Evolutionary conservation across 2,888 invertebrate genomes (phyloP), one percentile per base, ranked within the genome.

Genomic region (Mamestra brassicae): DNA sequence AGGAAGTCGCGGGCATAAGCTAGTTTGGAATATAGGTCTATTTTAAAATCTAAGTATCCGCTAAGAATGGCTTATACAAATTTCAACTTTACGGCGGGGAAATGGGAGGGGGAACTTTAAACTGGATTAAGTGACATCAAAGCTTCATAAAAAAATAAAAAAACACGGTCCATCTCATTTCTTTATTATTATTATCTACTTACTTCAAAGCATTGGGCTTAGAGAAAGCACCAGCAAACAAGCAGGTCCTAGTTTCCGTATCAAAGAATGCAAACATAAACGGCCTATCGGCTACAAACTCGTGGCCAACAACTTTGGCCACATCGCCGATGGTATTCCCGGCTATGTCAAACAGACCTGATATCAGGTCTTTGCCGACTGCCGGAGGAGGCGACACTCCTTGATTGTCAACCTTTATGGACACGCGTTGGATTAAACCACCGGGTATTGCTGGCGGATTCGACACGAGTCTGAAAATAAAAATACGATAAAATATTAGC

Each of bases 201-300:
- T 76, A 50, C n/a, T 36, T 11, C 36, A 64, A 45, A 11, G 5
- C 17, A 36, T 64, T 45, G 34, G 90, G 90, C 15, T 70, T 80
- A 0, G 90, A 86, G 66, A 83, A 92, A 0, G 86, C 86, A 3
- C 89, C 88, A 10, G 88, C 76, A 8, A 90, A 87, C 7, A 90
- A 10, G 50, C 87, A 88, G 0, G 88, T 88, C 4, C 76, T 77
- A 0, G 88, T 88, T 42, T 87, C 80, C 0, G 87, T 80, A 76
- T 92, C 91, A 34, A 90, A 85, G 0, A 92, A 71, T 0, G 84
- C 90, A 47, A 84, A 91, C 76, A 90, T 73, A 60, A 92, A 92
- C 0, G 92, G 91, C 42, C 84, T 84, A 36, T 92, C 87, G 0
- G 89, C 89, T 0, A 88, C 84, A 34, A 92, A 92, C 36, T 87